These are phyloP conservation scores for Sphaeramia orbicularis DNA, from an alignment of 2,797 vertebrate species.

Conservation along the genomic window DNA sequence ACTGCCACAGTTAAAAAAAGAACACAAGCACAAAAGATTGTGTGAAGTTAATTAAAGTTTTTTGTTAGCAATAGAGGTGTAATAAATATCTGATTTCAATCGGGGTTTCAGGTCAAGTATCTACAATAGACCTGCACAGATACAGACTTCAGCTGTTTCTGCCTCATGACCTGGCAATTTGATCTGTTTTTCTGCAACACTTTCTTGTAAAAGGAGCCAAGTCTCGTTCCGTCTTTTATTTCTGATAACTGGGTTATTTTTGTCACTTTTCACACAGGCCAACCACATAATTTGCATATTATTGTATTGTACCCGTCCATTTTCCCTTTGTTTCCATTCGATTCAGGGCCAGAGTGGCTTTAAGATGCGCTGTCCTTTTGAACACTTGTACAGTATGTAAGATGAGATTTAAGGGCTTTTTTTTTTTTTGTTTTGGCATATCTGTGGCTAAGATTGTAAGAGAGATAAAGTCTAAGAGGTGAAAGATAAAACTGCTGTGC, in stretches of 20 bases:
- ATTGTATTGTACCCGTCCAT: background rate
- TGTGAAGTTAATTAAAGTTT: constrained; percentile 66
- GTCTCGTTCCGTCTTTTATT: constrained; percentile 20
- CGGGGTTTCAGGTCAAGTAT: constrained; percentile 61
- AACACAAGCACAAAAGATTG: constrained; percentile 37
- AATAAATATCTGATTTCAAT: constrained; percentile 69
- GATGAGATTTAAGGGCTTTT: constrained; percentile 22
- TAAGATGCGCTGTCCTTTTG: constrained; percentile 19
- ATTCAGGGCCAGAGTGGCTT: constrained; percentile 13
- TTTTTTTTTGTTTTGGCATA: constrained; percentile 12
- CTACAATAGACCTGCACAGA: constrained; percentile 41
- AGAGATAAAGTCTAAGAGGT: constrained; percentile 6
- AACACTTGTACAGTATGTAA: background rate
- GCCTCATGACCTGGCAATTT: constrained; percentile 28
- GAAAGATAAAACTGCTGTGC: constrained; percentile 16
- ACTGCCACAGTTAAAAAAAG: constrained; percentile 27
- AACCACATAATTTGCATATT: constrained; percentile 22
- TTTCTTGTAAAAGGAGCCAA: constrained; percentile 26
- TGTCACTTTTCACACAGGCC: constrained; percentile 1
- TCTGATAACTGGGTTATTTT: constrained; percentile 28
- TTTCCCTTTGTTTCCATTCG: constrained; percentile 22
- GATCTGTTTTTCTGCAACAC: constrained; percentile 27
- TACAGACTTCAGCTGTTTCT: constrained; percentile 34
- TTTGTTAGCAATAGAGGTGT: constrained; percentile 51
- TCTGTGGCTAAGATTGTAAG: constrained; percentile 14